phyloP scores from a whole-genome alignment of 2,113 vertebrate species.

The Nesoenas mayeri region DNA sequence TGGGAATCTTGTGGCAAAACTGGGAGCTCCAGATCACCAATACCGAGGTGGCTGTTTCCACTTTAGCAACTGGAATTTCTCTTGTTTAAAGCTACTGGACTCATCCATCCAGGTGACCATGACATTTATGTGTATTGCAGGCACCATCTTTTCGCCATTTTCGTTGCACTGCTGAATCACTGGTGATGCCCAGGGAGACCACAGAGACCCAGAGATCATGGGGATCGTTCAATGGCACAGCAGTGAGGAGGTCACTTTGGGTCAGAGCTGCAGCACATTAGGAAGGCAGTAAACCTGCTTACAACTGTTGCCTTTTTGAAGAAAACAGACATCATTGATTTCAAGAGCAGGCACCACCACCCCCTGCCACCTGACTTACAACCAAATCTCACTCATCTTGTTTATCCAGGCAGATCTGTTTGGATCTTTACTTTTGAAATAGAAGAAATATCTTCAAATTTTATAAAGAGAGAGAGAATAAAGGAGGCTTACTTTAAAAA shows the following conservation, averaged over 20 bases:
- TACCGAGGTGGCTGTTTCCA: not conserved
- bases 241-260: not conserved
- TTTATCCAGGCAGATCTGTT: not conserved
- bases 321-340: not conserved
- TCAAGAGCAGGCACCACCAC: not conserved
- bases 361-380: rapidly evolving
- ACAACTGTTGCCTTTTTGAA: not conserved
- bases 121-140: not conserved
- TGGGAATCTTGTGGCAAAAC: not conserved
- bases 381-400: not conserved
- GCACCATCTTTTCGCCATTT: not conserved
- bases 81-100: not conserved
- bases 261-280: not conserved
- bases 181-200: not conserved
- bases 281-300: not conserved
- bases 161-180: not conserved
- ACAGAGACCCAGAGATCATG: rapidly evolving
- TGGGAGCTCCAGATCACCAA: not conserved
- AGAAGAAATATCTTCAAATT: not conserved
- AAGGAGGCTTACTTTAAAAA: not conserved
- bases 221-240: not conserved
- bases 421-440: not conserved
- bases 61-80: not conserved
- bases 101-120: too few species aligned
- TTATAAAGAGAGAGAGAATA: not conserved